Percentiles rank a stretch among this genome's conserved stretches.
phyloP scores from a whole-genome alignment of 30 jellyfish, hydroid and myxozoan genomes.

The Aurelia aurita region DNA sequence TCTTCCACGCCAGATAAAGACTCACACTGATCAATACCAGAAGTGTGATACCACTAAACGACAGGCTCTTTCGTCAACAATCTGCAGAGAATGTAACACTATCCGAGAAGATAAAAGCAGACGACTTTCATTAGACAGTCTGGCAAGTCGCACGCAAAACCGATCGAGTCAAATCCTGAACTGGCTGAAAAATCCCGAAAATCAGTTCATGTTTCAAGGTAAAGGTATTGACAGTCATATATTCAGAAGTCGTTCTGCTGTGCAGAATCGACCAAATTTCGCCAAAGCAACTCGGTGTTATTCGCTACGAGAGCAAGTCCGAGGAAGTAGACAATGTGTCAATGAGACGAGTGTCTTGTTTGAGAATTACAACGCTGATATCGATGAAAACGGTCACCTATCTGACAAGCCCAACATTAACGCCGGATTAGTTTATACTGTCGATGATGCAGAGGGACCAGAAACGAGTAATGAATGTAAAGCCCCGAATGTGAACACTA shows the following conservation, averaged over 20 bases:
- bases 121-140: slow-evolving; percentile 18
- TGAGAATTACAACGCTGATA: not conserved
- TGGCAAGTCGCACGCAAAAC: slow-evolving; percentile 7
- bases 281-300: slow-evolving; percentile 26
- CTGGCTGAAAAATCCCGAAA: slow-evolving; percentile 64
- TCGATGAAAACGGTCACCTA: not conserved
- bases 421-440: not conserved
- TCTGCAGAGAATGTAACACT: not conserved
- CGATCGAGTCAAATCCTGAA: slow-evolving; percentile 51
- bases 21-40: slow-evolving; percentile 11
- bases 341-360: not conserved
- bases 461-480: not conserved
- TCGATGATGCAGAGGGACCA: not conserved
- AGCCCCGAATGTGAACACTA: not conserved
- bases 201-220: slow-evolving; percentile 60
- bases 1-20: not conserved
- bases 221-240: slow-evolving; percentile 44
- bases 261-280: slow-evolving; percentile 31
- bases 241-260: slow-evolving; percentile 67
- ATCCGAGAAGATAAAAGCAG: not conserved
- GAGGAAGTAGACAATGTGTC: not conserved
- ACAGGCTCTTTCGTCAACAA: not conserved
- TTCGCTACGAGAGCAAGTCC: slow-evolving; percentile 36
- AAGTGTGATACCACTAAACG: not conserved
- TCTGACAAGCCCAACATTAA: not conserved